Percentiles rank a stretch among this genome's conserved stretches.
Conservation (phyloP, 2,888 invertebrate species). For the Entomobrya multifasciata region DNA sequence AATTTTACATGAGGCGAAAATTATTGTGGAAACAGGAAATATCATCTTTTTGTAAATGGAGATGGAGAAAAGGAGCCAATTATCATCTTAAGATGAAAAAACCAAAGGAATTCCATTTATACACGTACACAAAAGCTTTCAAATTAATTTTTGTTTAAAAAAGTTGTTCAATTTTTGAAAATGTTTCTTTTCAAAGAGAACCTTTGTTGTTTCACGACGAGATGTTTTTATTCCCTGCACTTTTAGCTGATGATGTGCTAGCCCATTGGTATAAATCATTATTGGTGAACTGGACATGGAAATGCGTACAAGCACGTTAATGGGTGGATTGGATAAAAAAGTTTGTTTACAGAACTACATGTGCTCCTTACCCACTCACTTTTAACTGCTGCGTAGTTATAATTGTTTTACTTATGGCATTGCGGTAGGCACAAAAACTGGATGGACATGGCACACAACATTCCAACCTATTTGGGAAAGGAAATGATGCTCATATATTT, state of each 20-base stretch:
- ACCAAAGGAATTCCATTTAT: slow-evolving; percentile 35
- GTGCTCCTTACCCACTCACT: too few species aligned
- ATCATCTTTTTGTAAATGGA: slow-evolving; percentile 37
- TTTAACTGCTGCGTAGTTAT: neutral
- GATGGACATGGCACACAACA: slow-evolving; percentile 12
- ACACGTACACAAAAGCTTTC: slow-evolving; percentile 9
- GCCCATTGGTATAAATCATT: neutral
- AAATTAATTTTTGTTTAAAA: slow-evolving; percentile 14
- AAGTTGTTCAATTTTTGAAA: slow-evolving; percentile 33
- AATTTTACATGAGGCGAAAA: slow-evolving; percentile 20
- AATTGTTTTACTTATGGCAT: slow-evolving; percentile 9
- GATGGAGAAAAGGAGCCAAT: slow-evolving; percentile 34
- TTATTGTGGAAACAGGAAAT: slow-evolving; percentile 53
- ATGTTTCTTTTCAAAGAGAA: slow-evolving; percentile 3
- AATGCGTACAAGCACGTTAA: neutral
- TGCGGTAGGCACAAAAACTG: slow-evolving; percentile 65
- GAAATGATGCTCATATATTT: slow-evolving; percentile 53
- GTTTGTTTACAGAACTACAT: neutral
- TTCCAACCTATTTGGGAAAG: slow-evolving; percentile 23
- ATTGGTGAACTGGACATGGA: too few species aligned
- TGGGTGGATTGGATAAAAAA: too few species aligned
- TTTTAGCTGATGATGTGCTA: too few species aligned
- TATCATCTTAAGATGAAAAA: slow-evolving; percentile 48
- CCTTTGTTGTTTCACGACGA: slow-evolving; percentile 24
- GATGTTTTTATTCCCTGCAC: neutral